Conservation (phyloP, 2,888 invertebrate genomes). For the Meiosimyza decipiens region DNA sequence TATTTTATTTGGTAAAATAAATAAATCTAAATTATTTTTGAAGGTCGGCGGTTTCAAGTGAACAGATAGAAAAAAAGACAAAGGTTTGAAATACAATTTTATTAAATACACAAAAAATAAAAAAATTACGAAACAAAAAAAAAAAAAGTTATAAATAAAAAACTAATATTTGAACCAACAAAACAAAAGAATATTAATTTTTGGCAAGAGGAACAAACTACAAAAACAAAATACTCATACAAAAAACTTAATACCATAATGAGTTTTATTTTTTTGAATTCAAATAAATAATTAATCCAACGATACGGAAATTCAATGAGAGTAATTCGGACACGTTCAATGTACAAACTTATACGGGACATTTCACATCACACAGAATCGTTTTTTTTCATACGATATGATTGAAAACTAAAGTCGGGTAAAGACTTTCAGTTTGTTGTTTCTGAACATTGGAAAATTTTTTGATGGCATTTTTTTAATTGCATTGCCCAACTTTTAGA, state of each 20-base stretch:
- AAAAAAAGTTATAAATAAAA: too few species aligned
- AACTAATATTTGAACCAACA: not conserved
- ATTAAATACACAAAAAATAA: not conserved
- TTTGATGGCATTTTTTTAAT: too few species aligned
- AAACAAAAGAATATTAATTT: not conserved
- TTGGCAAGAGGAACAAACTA: not conserved
- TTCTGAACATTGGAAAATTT: too few species aligned
- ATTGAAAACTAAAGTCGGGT: too few species aligned
- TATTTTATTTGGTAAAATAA: constrained; percentile 9
- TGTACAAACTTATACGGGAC: too few species aligned
- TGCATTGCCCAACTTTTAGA: too few species aligned
- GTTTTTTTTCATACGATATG: too few species aligned
- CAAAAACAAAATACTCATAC: not conserved
- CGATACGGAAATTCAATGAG: not conserved
- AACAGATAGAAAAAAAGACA: not conserved
- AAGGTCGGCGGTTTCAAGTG: constrained; percentile 1
- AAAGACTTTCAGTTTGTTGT: too few species aligned
- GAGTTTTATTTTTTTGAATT: too few species aligned
- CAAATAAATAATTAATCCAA: not conserved
- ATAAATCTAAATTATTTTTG: not conserved
- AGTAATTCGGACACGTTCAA: not conserved
- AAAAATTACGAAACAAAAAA: too few species aligned
- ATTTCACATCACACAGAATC: too few species aligned
- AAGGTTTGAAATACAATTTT: constrained; percentile 1
- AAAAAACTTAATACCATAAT: too few species aligned